phyloP scores from a whole-genome alignment of 2,888 invertebrate species.

The Candidula unifasciata region DNA sequence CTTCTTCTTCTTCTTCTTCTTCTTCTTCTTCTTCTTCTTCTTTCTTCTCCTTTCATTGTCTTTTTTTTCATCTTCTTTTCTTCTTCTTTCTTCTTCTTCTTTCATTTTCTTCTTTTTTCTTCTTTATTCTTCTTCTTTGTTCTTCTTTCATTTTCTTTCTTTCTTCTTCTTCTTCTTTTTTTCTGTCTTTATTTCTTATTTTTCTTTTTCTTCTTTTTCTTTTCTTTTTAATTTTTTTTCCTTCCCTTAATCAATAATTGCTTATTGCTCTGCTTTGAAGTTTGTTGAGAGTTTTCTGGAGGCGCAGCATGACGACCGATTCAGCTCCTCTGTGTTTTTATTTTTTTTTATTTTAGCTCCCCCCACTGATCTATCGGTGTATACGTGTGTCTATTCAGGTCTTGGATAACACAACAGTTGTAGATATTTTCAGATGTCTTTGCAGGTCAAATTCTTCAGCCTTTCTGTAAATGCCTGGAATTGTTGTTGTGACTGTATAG shows the following conservation, averaged over 20 bases:
- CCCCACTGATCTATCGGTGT: no score
- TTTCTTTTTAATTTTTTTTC: constrained; percentile 25
- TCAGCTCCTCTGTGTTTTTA: no score
- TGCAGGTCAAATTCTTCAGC: no score
- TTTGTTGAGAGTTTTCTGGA: no score
- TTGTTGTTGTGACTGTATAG: no score
- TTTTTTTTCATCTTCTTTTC: neutral
- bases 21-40: neutral
- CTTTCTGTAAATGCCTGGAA: no score
- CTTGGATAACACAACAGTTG: no score
- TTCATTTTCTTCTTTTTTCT: neutral
- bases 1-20: neutral
- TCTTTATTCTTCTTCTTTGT: neutral
- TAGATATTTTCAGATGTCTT: no score
- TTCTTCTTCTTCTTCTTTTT: constrained; percentile 20
- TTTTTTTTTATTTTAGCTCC: no score
- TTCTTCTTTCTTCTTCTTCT: neutral
- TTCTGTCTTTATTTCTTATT: constrained; percentile 25
- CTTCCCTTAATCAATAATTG: neutral
- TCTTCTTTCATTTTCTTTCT: neutral
- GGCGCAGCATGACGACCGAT: no score
- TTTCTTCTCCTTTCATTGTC: neutral
- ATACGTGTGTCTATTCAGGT: no score
- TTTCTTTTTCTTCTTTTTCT: constrained; percentile 4
- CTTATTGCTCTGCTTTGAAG: neutral